phyloP scores from a whole-genome alignment of 92 coral and sea anemone genomes.

The Meandrina meandrites region DNA sequence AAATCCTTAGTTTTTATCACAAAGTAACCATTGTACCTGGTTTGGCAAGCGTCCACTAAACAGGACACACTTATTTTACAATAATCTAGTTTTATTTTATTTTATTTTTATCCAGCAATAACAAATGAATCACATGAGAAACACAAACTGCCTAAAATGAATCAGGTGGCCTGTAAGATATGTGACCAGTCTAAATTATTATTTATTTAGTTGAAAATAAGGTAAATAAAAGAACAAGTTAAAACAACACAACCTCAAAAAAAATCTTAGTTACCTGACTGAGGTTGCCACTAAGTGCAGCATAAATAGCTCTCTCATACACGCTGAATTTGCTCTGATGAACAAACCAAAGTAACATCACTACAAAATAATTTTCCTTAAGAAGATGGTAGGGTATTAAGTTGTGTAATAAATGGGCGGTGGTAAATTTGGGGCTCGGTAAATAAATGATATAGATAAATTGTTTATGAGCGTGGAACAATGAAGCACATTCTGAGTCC shows the following conservation, averaged over 20 bases:
- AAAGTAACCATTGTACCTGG: neutral
- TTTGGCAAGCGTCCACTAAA: neutral
- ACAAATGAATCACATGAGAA: neutral
- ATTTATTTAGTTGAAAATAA: neutral
- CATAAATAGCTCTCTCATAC: slow-evolving; percentile 94
- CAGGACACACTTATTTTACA: neutral
- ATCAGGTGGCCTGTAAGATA: neutral
- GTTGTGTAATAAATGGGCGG: neutral
- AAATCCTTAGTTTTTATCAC: neutral
- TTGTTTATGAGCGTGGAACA: no score
- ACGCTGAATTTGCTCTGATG: slow-evolving; percentile 63
- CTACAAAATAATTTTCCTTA: neutral
- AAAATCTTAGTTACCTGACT: slow-evolving; percentile 68
- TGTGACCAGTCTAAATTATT: neutral
- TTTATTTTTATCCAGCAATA: neutral
- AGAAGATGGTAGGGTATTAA: neutral
- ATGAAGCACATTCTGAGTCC: no score
- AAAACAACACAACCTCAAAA: neutral
- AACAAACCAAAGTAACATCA: neutral
- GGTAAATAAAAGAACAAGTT: neutral
- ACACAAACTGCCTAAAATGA: neutral
- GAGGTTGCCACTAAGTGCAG: slow-evolving; percentile 88
- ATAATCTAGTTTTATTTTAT: neutral
- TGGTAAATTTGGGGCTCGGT: no score
- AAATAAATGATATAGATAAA: no score